A percentile compares a stretch with the other conserved stretches of the same genome.
phyloP scores from a whole-genome alignment of 2,113 vertebrate species.

The Oreochromis spilurus region DNA sequence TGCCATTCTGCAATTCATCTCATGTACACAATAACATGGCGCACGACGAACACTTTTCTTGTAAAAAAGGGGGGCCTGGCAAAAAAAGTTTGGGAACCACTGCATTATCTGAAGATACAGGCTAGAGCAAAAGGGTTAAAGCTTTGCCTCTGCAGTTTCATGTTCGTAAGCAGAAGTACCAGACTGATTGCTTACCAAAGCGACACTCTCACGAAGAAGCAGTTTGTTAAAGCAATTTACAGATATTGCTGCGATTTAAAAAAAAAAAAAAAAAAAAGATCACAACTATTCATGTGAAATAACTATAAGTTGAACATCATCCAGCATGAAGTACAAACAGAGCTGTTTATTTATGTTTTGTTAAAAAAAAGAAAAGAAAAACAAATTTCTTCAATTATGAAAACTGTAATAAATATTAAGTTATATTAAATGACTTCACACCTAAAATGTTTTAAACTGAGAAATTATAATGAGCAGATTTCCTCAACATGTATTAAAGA shows the following conservation, averaged over 20 bases:
- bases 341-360: neutral
- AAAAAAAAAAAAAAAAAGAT: neutral
- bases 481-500: neutral
- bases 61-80: too few relatives aligned
- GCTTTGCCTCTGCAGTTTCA: neutral
- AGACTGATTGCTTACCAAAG: neutral
- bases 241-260: neutral
- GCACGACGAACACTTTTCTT: too few relatives aligned
- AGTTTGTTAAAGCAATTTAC: neutral
- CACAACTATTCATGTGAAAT: neutral
- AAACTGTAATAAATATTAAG: neutral
- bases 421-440: rapidly evolving
- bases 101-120: neutral
- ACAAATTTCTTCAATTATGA: neutral
- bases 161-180: neutral
- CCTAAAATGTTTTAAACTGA: neutral
- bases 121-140: neutral
- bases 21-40: too few relatives aligned
- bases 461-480: neutral
- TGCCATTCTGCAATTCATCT: too few relatives aligned
- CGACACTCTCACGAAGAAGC: neutral
- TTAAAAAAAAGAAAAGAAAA: too few relatives aligned
- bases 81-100: too few relatives aligned
- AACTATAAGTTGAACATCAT: neutral
- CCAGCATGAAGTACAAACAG: neutral